Percentiles rank a stretch among this genome's conserved stretches.
These are phyloP conservation scores for Hirtodrosophila alboralis DNA, from an alignment of 2,888 invertebrate species.

Conservation along the genomic window DNA sequence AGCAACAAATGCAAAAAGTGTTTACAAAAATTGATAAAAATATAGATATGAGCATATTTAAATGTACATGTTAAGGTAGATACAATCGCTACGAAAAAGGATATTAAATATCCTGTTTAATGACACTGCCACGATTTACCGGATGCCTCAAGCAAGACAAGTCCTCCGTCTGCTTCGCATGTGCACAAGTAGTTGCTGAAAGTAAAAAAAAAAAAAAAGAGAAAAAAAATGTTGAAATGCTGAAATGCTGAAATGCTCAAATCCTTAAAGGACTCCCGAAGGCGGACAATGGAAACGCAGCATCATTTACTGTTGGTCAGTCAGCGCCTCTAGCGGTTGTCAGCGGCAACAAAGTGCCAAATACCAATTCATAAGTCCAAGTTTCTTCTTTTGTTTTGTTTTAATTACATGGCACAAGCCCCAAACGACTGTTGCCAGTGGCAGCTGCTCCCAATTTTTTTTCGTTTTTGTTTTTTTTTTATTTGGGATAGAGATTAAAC, in stretches of 20 bases:
- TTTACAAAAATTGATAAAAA: no score
- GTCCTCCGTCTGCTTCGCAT: background rate
- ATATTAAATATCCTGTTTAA: slow-evolving; percentile 55
- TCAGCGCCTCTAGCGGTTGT: slow-evolving; percentile 10
- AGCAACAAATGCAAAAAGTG: no score
- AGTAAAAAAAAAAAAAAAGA: background rate
- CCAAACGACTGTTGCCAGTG: background rate
- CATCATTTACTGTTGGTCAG: slow-evolving; percentile 11
- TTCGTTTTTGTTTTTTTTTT: no score
- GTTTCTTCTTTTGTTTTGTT: slow-evolving; percentile 21
- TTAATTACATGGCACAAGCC: slow-evolving; percentile 19
- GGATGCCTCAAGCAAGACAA: background rate
- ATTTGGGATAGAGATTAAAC: no score
- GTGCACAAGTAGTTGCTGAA: background rate
- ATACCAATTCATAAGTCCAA: background rate
- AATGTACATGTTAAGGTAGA: background rate
- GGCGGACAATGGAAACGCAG: slow-evolving; percentile 9
- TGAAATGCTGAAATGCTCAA: no score
- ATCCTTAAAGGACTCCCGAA: background rate
- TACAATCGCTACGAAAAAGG: slow-evolving; percentile 12
- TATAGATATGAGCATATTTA: background rate
- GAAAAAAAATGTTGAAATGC: no score
- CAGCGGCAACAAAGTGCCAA: slow-evolving; percentile 10
- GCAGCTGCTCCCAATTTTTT: no score
- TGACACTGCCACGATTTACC: slow-evolving; percentile 23